phyloP scores from a whole-genome alignment of 2,888 invertebrate genomes.

The Ophonus ardosiacus region DNA sequence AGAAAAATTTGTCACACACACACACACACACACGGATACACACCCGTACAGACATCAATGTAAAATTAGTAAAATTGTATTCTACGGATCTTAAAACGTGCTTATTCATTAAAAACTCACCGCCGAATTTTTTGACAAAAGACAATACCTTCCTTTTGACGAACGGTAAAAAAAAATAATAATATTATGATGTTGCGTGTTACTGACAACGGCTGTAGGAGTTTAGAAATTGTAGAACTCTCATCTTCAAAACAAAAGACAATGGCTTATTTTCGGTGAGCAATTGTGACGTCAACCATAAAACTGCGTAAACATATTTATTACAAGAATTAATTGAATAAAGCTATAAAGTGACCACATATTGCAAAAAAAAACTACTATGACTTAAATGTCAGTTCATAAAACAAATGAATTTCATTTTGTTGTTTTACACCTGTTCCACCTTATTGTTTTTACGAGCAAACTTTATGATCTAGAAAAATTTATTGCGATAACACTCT shows the following conservation, averaged over 20 bases:
- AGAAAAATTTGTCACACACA: too few species aligned
- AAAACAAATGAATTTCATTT: slow-evolving; percentile 6
- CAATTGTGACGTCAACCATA: background rate
- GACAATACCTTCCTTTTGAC: too few species aligned
- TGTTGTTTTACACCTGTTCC: slow-evolving; percentile 30
- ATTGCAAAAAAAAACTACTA: slow-evolving; percentile 2
- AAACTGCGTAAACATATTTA: background rate
- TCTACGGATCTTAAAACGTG: too few species aligned
- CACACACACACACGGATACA: too few species aligned
- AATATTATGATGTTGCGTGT: too few species aligned
- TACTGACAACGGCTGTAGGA: background rate
- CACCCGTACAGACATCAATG: too few species aligned
- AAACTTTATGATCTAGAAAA: slow-evolving; percentile 14
- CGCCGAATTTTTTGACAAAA: too few species aligned
- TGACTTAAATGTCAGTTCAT: background rate
- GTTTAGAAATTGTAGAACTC: too few species aligned
- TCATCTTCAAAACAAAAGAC: background rate
- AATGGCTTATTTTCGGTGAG: background rate
- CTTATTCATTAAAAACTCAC: too few species aligned
- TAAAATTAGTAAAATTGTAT: too few species aligned
- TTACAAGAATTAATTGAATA: background rate
- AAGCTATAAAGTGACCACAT: background rate
- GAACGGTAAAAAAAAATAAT: too few species aligned
- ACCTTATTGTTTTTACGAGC: slow-evolving; percentile 13
- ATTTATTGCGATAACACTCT: slow-evolving; percentile 5